Base-by-base conservation (phyloP, 2,888 invertebrate genomes). In the Hesperia comma region DNA sequence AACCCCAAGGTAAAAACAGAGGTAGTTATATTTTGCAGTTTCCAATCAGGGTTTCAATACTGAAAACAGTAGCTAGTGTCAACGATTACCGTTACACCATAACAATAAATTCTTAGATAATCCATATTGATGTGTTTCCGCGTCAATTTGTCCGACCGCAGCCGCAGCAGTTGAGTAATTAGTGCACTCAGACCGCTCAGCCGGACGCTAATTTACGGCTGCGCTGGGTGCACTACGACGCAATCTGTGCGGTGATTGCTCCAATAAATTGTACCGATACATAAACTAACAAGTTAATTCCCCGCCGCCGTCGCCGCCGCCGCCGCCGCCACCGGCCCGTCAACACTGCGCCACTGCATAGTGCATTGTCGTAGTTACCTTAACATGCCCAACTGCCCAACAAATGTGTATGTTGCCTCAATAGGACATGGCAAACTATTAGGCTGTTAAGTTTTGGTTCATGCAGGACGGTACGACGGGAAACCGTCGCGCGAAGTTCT, bases 111-210 rank as follows among this genome's bases (percentile, higher is more conserved):
- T 53, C 43, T 19, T 64, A 58, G 58, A 58, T 58, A 53, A 53
- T 64, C 41, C 58, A 64, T 64, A 58, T 64, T 64, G 58, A 64
- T 64, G 58, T 41, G 51, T 64, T 58, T 64, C 53, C 64, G 41
- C 32, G 64, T 53, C 64, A 64, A 64, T 64, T 64, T 64, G 51
- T 14, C 17, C 33, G 19, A 37, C 26, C n/a, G 56, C 37, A 17
- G 43, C n/a, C 2, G 26, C 32, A 12, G 21, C 37, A 21, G 49
- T 21, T 26, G 43, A 60, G 63, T 51, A 64, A 64, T 64, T 64
- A 64, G 63, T 41, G 63, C 63, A 64, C 40, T 51, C 51, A 15
- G 51, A 49, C 49, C 63, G 58, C 40, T 51, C 51, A 15, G 51
- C 49, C 49, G 15, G 46, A 46, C 55, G 17, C 63, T 58, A 51